These are phyloP conservation scores for Apocrypta bakeri DNA, from an alignment of 1,140 invertebrate genomes.

Conservation along the genomic window DNA sequence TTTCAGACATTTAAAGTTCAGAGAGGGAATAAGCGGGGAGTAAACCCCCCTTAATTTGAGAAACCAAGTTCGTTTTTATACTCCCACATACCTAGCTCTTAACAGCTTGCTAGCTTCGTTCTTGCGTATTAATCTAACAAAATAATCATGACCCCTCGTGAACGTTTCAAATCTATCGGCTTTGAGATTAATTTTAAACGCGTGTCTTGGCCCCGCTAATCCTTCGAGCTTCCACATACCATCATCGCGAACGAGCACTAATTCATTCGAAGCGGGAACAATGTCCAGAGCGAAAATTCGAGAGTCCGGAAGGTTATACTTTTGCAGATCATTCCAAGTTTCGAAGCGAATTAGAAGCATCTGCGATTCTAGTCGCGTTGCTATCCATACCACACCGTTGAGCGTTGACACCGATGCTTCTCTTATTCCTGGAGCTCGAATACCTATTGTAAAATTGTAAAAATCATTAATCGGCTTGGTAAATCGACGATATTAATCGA, in stretches of 20 bases:
- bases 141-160: conserved; percentile 1
- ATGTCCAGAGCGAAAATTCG: conserved; percentile 47
- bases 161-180: conserved; percentile 55
- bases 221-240: conserved; percentile 63
- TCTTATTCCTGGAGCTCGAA: conserved; percentile 54
- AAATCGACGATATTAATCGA: too few relatives aligned
- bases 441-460: conserved; percentile 43
- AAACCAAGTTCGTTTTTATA: too few relatives aligned
- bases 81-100: conserved; percentile 27
- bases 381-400: conserved; percentile 58
- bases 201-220: conserved; percentile 54
- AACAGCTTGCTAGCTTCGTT: not conserved
- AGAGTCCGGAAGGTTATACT: conserved; percentile 56
- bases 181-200: conserved; percentile 50
- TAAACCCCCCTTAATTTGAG: too few relatives aligned
- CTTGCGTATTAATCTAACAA: not conserved
- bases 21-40: too few relatives aligned
- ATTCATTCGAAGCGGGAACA: conserved; percentile 52
- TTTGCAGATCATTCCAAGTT: conserved; percentile 52
- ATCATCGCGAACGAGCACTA: conserved; percentile 59
- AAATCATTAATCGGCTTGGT: too few relatives aligned
- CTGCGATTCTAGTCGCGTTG: conserved; percentile 49
- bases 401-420: conserved; percentile 50
- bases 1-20: too few relatives aligned
- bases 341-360: conserved; percentile 60